Evolutionary conservation across 1,140 invertebrate species (phyloP).

Genomic region (Dinoponera quadriceps): DNA sequence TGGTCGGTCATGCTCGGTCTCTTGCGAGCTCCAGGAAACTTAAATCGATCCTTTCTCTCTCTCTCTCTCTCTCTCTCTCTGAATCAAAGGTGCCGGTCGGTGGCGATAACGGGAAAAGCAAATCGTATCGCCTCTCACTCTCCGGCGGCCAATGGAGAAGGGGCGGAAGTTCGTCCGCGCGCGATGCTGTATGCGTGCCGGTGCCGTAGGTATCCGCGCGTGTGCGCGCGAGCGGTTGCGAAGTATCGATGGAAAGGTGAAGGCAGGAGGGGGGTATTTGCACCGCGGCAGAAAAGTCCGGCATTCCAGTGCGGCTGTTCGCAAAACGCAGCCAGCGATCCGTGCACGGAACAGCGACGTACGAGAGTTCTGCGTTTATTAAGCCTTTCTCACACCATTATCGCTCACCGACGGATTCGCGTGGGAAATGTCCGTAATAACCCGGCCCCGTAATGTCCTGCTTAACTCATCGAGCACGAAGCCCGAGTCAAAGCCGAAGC

Average conservation of each 20-base stretch:
- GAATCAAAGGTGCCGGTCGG: slow-evolving; percentile 35
- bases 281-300: slow-evolving; percentile 62
- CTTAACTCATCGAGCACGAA: background rate
- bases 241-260: slow-evolving; percentile 63
- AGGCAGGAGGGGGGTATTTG: slow-evolving; percentile 55
- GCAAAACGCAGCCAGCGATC: slow-evolving; percentile 72
- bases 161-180: slow-evolving; percentile 35
- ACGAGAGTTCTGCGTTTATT: slow-evolving; percentile 69
- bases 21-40: slow-evolving; percentile 1
- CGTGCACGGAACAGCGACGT: slow-evolving; percentile 68
- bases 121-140: slow-evolving; percentile 84
- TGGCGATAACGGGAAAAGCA: slow-evolving; percentile 83
- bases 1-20: background rate
- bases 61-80: too few relatives aligned
- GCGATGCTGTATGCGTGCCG: slow-evolving; percentile 22
- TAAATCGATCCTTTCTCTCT: slow-evolving; percentile 27
- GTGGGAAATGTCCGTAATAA: background rate
- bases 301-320: slow-evolving; percentile 67
- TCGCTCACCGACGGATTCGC: background rate
- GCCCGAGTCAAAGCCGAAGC: background rate
- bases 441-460: too few relatives aligned
- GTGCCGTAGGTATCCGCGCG: background rate
- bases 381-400: slow-evolving; percentile 5
- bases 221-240: slow-evolving; percentile 56
- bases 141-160: slow-evolving; percentile 69